Percentiles rank a stretch among this genome's conserved stretches.
Evolutionary conservation across 2,797 vertebrate species (phyloP).

Genomic region (Microhierax caerulescens): DNA sequence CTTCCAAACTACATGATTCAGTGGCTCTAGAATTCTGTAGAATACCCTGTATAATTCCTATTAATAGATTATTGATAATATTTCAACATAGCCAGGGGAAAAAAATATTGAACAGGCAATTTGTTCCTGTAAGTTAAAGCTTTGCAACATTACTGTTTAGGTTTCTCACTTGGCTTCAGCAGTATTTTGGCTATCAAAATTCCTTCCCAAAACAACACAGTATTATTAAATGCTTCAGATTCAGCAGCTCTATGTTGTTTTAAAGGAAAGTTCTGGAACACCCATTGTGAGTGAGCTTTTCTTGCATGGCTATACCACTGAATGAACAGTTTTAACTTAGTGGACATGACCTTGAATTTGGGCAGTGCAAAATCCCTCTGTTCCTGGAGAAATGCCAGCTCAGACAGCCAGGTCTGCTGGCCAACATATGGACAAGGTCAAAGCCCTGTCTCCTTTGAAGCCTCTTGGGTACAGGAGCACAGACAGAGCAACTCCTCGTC

Average conservation of each 20-base stretch:
- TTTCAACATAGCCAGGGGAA: background rate
- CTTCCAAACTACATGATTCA: background rate
- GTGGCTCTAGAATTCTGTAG: background rate
- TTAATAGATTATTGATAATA: background rate
- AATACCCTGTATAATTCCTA: background rate
- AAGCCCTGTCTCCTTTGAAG: background rate
- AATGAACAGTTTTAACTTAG: background rate
- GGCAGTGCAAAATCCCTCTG: background rate
- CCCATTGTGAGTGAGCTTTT: background rate
- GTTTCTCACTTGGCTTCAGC: background rate
- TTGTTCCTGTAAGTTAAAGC: background rate
- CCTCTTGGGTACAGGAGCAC: background rate
- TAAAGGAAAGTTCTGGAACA: background rate
- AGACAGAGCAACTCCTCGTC: background rate
- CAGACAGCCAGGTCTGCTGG: background rate
- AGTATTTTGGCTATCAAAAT: background rate
- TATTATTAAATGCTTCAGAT: background rate
- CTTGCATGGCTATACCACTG: background rate
- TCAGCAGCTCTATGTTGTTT: background rate
- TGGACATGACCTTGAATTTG: background rate
- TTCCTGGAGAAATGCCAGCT: background rate
- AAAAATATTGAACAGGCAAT: background rate
- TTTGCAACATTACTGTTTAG: fast-evolving
- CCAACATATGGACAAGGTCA: background rate
- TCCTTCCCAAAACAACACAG: background rate